Percentiles rank a stretch among this genome's conserved stretches.
Evolutionary conservation across 2,113 vertebrate species (phyloP).

Genomic region (Onychostoma macrolepis): DNA sequence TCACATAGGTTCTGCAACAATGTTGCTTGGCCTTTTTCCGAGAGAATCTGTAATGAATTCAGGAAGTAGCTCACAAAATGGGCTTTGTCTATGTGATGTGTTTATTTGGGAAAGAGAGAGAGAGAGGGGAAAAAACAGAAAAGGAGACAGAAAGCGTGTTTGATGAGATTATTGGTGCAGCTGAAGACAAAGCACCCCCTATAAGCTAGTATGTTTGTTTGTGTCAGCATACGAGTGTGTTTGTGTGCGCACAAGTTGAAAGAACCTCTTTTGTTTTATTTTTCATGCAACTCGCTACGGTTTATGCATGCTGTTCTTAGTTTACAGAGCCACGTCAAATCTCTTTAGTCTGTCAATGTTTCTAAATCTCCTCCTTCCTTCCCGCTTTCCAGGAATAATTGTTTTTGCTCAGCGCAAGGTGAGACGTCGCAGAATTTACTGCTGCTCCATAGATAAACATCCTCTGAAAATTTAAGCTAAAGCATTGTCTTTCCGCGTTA

Average conservation of each 20-base stretch:
- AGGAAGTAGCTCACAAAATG: constrained; percentile 35
- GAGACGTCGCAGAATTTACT: constrained; percentile 8
- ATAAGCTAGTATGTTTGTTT: constrained; percentile 14
- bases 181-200: constrained; percentile 1
- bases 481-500: not conserved
- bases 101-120: constrained; percentile 12
- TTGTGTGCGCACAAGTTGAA: not conserved
- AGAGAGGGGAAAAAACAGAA: not conserved
- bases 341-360: constrained; percentile 34
- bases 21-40: constrained; percentile 36
- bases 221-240: not conserved
- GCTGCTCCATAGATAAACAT: constrained; percentile 27
- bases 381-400: constrained; percentile 33
- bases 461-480: not conserved
- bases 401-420: constrained; percentile 36
- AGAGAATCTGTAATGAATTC: constrained; percentile 42
- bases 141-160: not conserved
- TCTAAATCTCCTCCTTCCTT: constrained; percentile 27
- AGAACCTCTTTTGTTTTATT: constrained; percentile 1
- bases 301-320: constrained; percentile 40
- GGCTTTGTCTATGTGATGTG: constrained; percentile 26
- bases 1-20: constrained; percentile 43
- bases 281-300: constrained; percentile 26
- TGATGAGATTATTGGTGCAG: constrained; percentile 16
- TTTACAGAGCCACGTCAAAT: constrained; percentile 35